Evolutionary conservation across 2,797 vertebrate species (phyloP), one percentile per base, ranked within the genome.

Genomic region (Picus viridis): DNA sequence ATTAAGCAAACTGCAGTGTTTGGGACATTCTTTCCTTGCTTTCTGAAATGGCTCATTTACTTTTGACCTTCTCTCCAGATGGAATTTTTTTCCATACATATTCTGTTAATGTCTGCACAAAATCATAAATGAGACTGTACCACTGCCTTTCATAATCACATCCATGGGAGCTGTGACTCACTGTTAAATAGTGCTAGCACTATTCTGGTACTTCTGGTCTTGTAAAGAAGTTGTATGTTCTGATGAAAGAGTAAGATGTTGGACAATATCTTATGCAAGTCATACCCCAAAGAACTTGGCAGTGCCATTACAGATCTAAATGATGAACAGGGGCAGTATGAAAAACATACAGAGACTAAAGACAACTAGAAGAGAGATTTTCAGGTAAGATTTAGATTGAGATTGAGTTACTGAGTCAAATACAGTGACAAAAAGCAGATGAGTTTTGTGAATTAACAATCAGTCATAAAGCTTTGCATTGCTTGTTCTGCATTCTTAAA

Each of bases 11-110:
- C 88, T 90, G 86, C 89, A 88, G 79, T 14, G 62, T 54, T 93
- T n/a, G 43, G 83, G 80, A 84, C 80, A 95, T 97, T 96, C 93
- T 94, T 95, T 89, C 88, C 91, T 90, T 63, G n/a, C 87, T 89
- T 95, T 96, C 68, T 96, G 88, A 95, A 97, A 92, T 80, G 54
- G 63, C 91, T 94, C 57, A 78, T 96, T 97, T 95, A 88, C 75
- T 94, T 94, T 32, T 97, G 97, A 95, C 94, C 94, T 96, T 97
- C 94, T 96, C 89, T 90, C 88, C 70, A 94, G 74, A 88, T 84
- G 71, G 72, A 67, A 69, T 78, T 92, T 94, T 89, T 96, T 91
- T 77, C 89, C 87, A 75, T 85, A 84, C 34, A 43, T 83, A 78
- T 41, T 92, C 41, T 51, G 20, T 59, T 69, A 84, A 24, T 68